Conservation (phyloP, 2,113 vertebrate genomes). For the Proteles cristata region DNA sequence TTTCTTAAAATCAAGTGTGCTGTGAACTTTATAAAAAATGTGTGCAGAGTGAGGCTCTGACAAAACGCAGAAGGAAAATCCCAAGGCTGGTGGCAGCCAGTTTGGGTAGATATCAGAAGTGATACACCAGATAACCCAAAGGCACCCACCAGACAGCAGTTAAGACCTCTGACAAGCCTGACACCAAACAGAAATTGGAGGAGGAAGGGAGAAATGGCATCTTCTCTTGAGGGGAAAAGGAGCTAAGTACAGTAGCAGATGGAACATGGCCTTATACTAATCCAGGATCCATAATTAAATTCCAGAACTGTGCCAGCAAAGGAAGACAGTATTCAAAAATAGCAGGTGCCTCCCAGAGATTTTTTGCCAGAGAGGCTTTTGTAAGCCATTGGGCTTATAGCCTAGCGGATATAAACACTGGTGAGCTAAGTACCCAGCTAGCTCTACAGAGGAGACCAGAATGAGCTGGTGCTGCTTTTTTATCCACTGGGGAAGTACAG, state of each 20-base stretch:
- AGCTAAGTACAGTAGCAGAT: conserved; percentile 73
- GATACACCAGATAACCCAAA: background rate
- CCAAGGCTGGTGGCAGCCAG: conserved; percentile 47
- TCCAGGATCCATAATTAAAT: conserved; percentile 74
- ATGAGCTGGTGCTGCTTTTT: background rate
- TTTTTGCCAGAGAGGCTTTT: conserved; percentile 62
- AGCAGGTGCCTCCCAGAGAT: conserved; percentile 64
- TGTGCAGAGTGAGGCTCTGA: background rate
- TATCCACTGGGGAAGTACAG: background rate
- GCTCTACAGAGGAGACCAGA: background rate
- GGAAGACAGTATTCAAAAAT: conserved; percentile 64
- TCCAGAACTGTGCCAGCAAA: conserved; percentile 59
- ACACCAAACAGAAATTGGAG: conserved; percentile 61
- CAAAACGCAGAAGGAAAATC: conserved; percentile 44
- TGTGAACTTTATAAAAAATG: conserved; percentile 8
- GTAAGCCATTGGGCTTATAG: conserved; percentile 24
- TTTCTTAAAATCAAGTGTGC: conserved; percentile 50
- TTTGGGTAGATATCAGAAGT: conserved; percentile 15
- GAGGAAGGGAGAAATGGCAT: conserved; percentile 35
- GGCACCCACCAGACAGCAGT: conserved; percentile 49
- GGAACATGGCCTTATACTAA: conserved; percentile 72
- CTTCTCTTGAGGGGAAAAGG: conserved; percentile 59
- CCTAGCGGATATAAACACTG: background rate
- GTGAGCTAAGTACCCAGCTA: conserved; percentile 9
- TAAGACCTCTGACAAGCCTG: conserved; percentile 51